Conservation (phyloP, 2,888 invertebrate genomes). For the Catotricha subobsoleta region DNA sequence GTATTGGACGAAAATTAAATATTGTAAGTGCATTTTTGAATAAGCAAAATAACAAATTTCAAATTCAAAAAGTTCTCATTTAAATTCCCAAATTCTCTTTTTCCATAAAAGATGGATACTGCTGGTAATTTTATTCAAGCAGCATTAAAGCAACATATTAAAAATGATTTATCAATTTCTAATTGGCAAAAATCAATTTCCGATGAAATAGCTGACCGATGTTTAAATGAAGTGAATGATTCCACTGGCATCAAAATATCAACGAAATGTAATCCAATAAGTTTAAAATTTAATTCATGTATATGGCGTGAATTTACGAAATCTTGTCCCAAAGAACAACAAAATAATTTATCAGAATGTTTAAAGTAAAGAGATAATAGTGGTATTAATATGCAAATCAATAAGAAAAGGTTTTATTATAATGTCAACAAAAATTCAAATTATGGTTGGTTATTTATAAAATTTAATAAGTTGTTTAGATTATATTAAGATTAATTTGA, state of each 20-base stretch:
- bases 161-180: neutral
- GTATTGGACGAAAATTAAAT: conserved; percentile 1
- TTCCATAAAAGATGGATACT: neutral
- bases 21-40: conserved; percentile 3
- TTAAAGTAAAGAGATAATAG: conserved; percentile 1
- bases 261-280: neutral
- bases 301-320: conserved; percentile 5
- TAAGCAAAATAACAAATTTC: too few relatives aligned
- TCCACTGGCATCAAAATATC: neutral
- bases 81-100: neutral
- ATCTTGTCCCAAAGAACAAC: conserved; percentile 1
- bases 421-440: too few relatives aligned
- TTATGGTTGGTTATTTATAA: too few relatives aligned
- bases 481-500: too few relatives aligned
- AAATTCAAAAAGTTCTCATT: neutral
- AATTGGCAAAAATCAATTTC: conserved; percentile 5
- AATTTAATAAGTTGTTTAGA: too few relatives aligned
- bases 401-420: too few relatives aligned
- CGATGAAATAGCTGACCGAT: too few relatives aligned
- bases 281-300: conserved; percentile 1
- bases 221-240: neutral
- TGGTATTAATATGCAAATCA: too few relatives aligned
- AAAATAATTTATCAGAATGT: conserved; percentile 1
- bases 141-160: neutral
- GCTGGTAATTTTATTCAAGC: conserved; percentile 1